Percentiles rank a stretch among this genome's conserved stretches.
These are phyloP conservation scores for Ailurus styani DNA, from an alignment of 2,113 vertebrate genomes.

Conservation along the genomic window DNA sequence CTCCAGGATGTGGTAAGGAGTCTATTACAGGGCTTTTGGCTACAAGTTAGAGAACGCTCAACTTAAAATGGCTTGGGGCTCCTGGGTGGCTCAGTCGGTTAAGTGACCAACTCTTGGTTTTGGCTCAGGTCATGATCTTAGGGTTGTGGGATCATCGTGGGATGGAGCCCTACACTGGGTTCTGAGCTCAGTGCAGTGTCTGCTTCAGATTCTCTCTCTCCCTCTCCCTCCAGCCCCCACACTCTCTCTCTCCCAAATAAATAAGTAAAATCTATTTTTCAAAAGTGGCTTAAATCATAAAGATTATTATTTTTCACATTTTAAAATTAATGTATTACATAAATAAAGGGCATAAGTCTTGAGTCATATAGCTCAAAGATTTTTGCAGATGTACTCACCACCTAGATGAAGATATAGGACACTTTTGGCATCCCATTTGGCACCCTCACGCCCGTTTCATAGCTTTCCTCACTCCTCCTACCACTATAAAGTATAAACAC, in stretches of 20 bases:
- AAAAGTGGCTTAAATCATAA: neutral
- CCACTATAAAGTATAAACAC: neutral
- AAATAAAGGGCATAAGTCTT: neutral
- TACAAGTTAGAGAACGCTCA: neutral
- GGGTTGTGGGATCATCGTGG: neutral
- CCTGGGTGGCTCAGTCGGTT: neutral
- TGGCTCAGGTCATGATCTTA: neutral
- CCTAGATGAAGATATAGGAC: neutral
- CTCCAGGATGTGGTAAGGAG: neutral
- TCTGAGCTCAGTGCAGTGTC: neutral
- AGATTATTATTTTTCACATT: neutral
- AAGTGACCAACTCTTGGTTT: neutral
- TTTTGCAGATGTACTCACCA: neutral
- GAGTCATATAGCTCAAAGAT: neutral
- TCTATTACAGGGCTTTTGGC: neutral
- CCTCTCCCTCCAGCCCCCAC: neutral
- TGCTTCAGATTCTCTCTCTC: neutral
- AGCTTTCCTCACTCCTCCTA: neutral
- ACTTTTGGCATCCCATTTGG: neutral
- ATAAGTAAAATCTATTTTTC: neutral
- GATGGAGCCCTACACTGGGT: neutral
- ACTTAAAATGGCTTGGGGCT: neutral
- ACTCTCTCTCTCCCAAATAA: neutral
- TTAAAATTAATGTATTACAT: neutral
- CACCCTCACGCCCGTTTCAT: neutral